A percentile compares a stretch with the other conserved stretches of the same genome.
Conservation (phyloP, 2,113 vertebrate genomes). For the Bubo scandiacus region DNA sequence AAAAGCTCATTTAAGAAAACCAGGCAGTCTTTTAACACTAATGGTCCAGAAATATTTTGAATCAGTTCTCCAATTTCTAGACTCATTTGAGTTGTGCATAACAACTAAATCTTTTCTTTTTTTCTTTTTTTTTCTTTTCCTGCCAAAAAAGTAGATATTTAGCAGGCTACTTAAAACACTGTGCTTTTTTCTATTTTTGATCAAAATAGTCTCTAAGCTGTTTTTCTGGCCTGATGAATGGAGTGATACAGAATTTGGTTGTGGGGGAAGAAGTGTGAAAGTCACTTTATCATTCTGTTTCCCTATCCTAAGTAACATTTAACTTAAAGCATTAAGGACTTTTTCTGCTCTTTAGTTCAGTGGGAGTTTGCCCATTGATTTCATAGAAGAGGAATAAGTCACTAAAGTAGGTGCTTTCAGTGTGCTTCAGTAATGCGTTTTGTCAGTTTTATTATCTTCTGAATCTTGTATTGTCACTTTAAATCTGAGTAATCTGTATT, state of each 20-base stretch:
- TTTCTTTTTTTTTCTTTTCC: background rate
- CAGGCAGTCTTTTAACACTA: background rate
- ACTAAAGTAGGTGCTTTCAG: background rate
- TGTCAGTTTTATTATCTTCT: constrained; percentile 41
- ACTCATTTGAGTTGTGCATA: background rate
- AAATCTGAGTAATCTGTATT: background rate
- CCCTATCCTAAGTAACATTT: background rate
- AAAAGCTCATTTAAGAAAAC: background rate
- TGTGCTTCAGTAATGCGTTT: background rate
- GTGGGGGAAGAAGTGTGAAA: background rate
- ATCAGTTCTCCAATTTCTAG: background rate
- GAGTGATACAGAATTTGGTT: background rate
- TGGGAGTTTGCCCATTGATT: background rate
- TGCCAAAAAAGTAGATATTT: background rate
- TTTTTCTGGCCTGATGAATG: background rate
- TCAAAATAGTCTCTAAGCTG: background rate
- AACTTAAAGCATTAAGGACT: background rate
- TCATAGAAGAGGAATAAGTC: background rate
- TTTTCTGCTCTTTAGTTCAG: background rate
- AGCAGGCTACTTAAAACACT: background rate
- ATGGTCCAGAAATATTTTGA: background rate
- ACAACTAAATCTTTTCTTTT: background rate
- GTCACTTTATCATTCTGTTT: background rate
- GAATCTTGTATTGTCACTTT: constrained; percentile 42
- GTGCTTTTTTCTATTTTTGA: background rate